Percentiles rank a stretch among this genome's conserved stretches.
Evolutionary conservation across 1,140 invertebrate species (phyloP).

Genomic region (Piezodorus guildinii): DNA sequence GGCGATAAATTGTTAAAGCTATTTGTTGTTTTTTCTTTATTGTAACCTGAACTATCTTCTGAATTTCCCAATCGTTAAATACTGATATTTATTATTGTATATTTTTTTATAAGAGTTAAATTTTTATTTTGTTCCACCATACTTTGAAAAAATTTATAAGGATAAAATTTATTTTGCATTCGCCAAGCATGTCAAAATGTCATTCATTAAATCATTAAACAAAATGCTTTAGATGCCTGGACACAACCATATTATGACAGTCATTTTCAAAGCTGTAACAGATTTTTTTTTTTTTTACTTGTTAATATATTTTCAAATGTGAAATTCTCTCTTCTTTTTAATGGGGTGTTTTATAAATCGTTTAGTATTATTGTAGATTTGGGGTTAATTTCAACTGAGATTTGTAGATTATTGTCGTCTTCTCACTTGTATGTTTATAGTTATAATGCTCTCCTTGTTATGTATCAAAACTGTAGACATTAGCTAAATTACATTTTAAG

Average conservation of each 20-base stretch:
- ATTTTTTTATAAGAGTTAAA: too few species aligned
- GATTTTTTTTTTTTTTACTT: neutral
- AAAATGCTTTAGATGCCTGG: conserved; percentile 11
- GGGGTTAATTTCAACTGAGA: neutral
- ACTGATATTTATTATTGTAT: too few species aligned
- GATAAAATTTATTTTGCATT: too few species aligned
- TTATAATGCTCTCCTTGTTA: conserved; percentile 4
- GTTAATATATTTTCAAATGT: too few species aligned
- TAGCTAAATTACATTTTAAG: neutral
- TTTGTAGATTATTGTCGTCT: neutral
- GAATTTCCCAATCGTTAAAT: too few species aligned
- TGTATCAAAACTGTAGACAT: neutral
- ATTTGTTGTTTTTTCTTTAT: too few species aligned
- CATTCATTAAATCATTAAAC: too few species aligned
- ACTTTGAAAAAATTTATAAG: too few species aligned
- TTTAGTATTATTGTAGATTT: neutral
- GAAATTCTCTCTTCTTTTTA: neutral
- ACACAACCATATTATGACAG: neutral
- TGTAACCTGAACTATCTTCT: too few species aligned
- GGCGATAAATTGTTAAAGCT: too few species aligned
- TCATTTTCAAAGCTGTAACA: neutral
- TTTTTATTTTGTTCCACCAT: too few species aligned
- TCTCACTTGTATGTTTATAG: conserved; percentile 12
- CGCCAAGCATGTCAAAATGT: too few species aligned
- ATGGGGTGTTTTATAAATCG: neutral